phyloP scores from a whole-genome alignment of 2,113 vertebrate species.

The Odobenus rosmarus region DNA sequence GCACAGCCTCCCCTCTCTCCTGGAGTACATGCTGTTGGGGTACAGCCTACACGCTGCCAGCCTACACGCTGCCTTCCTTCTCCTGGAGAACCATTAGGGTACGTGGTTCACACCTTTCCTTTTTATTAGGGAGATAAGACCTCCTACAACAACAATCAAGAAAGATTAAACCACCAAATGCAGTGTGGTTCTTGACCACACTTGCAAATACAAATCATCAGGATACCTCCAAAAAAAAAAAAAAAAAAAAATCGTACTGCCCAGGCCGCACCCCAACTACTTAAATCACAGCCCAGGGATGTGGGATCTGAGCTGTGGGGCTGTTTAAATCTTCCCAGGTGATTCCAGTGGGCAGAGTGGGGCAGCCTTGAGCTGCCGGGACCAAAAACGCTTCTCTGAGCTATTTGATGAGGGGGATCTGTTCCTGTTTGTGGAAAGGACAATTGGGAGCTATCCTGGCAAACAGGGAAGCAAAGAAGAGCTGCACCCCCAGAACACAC shows the following conservation, averaged over 20 bases:
- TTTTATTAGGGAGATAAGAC: fast-evolving
- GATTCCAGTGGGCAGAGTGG: fast-evolving
- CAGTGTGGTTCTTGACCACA: fast-evolving
- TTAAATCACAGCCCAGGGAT: fast-evolving
- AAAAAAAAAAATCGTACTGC: background rate
- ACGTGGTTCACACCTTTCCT: fast-evolving
- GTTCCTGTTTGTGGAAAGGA: fast-evolving
- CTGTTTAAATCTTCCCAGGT: background rate
- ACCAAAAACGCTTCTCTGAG: background rate
- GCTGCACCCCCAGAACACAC: background rate
- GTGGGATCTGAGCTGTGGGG: fast-evolving
- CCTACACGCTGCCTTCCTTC: fast-evolving
- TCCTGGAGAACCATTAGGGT: background rate
- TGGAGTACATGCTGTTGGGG: fast-evolving
- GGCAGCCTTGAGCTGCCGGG: fast-evolving
- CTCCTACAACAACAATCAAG: fast-evolving
- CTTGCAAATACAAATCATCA: background rate
- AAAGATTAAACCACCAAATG: fast-evolving
- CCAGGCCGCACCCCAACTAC: background rate
- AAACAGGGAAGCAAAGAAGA: background rate
- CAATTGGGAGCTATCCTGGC: fast-evolving
- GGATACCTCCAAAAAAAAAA: background rate
- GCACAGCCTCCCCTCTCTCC: background rate
- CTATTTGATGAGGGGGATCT: too few species aligned
- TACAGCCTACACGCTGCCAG: fast-evolving